A percentile compares a stretch with the other conserved stretches of the same genome.
Evolutionary conservation across 1,140 invertebrate species (phyloP).

Genomic region (Palaemon carinicauda): DNA sequence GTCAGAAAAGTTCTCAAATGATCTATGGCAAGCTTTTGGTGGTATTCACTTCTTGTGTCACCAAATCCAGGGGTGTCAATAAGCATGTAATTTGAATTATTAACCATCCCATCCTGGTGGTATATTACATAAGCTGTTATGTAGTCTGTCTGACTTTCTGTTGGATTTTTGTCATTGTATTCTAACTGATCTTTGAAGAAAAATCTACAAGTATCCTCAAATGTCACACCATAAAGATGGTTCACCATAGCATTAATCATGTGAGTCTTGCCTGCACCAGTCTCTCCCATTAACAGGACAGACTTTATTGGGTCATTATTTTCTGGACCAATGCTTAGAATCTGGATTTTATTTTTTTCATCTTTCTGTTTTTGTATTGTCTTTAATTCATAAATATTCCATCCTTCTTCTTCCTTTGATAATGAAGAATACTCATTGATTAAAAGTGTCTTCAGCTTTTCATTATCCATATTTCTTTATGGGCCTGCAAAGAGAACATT

Average conservation of each 20-base stretch:
- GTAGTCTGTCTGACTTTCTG: conserved; percentile 45
- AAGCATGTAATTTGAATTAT: conserved; percentile 3
- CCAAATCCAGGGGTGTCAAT: conserved; percentile 45
- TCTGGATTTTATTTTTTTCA: background rate
- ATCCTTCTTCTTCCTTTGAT: background rate
- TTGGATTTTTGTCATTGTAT: background rate
- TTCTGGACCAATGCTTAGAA: background rate
- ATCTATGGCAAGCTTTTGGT: conserved; percentile 5
- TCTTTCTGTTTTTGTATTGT: background rate
- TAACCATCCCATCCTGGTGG: conserved; percentile 28
- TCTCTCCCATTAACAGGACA: conserved; percentile 26
- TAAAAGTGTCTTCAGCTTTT: no score
- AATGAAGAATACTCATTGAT: no score
- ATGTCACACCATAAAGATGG: conserved; percentile 10
- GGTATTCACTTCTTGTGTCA: conserved; percentile 26
- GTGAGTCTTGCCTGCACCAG: conserved; percentile 18
- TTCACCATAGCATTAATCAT: conserved; percentile 27
- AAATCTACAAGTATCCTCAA: conserved; percentile 22
- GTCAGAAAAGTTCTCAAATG: conserved; percentile 18
- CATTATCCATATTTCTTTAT: no score
- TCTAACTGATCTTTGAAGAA: conserved; percentile 17
- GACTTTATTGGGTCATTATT: background rate
- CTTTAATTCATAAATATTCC: background rate
- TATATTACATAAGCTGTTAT: conserved; percentile 31
- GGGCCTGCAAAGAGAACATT: no score